Percentiles rank a stretch among this genome's conserved stretches.
Evolutionary conservation across 2,888 invertebrate species (phyloP).

Genomic region (Sipunculus nudus): DNA sequence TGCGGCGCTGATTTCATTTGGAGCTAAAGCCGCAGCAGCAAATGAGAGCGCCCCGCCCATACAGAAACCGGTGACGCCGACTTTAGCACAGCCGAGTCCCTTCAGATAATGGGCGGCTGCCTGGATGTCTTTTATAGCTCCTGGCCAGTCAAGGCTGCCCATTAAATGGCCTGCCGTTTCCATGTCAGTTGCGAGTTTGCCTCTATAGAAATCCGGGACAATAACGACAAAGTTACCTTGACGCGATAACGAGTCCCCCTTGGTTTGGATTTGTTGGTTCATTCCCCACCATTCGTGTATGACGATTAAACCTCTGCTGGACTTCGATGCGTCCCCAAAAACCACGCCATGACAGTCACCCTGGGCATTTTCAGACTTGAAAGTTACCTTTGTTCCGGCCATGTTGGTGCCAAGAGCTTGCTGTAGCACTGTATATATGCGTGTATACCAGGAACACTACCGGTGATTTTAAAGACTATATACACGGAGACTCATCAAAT

Average conservation of each 20-base stretch:
- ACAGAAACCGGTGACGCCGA: constrained; percentile 61
- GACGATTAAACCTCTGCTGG: constrained; percentile 40
- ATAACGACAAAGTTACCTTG: constrained; percentile 46
- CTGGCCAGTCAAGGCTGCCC: constrained; percentile 51
- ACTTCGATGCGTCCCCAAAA: constrained; percentile 13
- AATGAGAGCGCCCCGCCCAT: constrained; percentile 58
- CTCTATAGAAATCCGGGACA: constrained; percentile 55
- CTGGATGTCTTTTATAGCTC: constrained; percentile 52
- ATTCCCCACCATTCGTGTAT: no score
- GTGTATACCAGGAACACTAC: no score
- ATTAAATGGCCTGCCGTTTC: constrained; percentile 55
- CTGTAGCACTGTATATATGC: no score
- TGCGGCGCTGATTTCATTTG: constrained; percentile 49
- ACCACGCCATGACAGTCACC: background rate
- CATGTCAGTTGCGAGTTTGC: constrained; percentile 47
- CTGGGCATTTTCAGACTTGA: background rate
- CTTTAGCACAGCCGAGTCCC: constrained; percentile 44
- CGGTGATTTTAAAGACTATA: no score
- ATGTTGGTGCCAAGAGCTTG: no score
- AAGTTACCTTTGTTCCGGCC: constrained; percentile 2
- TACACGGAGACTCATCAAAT: no score
- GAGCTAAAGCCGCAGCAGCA: constrained; percentile 45
- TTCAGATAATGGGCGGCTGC: constrained; percentile 46
- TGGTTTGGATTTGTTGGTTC: constrained; percentile 54
- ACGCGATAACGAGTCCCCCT: constrained; percentile 45